A percentile compares a stretch with the other conserved stretches of the same genome.
phyloP scores from a whole-genome alignment of 2,888 invertebrate species.

The Pachycephus smyrnensis region DNA sequence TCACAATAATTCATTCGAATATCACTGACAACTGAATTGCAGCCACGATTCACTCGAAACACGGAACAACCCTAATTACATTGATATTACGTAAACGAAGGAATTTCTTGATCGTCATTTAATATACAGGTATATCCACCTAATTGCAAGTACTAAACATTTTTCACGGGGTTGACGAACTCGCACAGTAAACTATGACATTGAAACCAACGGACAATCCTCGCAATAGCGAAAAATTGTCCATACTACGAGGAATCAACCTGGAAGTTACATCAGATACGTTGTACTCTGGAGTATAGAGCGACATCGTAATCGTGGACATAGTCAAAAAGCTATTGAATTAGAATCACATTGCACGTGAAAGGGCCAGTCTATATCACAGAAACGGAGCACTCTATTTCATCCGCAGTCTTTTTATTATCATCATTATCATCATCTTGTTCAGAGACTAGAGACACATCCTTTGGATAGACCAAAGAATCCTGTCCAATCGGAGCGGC shows the following conservation, averaged over 20 bases:
- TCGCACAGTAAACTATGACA: neutral
- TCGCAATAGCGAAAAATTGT: neutral
- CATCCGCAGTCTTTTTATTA: constrained; percentile 62
- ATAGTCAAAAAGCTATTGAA: neutral
- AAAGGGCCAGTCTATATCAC: constrained; percentile 61
- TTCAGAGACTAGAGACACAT: constrained; percentile 55
- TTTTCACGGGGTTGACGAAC: neutral
- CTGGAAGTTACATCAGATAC: neutral
- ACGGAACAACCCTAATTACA: neutral
- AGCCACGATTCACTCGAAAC: neutral
- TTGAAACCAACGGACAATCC: neutral
- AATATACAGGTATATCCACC: neutral
- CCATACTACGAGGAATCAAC: neutral
- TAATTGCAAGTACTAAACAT: neutral
- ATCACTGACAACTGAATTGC: neutral
- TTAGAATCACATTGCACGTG: constrained; percentile 8
- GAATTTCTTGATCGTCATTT: neutral
- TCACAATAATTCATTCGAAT: neutral
- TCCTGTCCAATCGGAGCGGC: constrained; percentile 64
- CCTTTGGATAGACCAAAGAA: constrained; percentile 51
- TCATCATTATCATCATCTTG: constrained; percentile 41
- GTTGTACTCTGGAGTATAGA: neutral
- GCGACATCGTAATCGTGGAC: neutral
- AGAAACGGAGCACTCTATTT: constrained; percentile 61
- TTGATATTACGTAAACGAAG: neutral